These are phyloP conservation scores for Arctocebus calabarensis DNA, from an alignment of 2,797 vertebrate genomes.

Conservation along the genomic window DNA sequence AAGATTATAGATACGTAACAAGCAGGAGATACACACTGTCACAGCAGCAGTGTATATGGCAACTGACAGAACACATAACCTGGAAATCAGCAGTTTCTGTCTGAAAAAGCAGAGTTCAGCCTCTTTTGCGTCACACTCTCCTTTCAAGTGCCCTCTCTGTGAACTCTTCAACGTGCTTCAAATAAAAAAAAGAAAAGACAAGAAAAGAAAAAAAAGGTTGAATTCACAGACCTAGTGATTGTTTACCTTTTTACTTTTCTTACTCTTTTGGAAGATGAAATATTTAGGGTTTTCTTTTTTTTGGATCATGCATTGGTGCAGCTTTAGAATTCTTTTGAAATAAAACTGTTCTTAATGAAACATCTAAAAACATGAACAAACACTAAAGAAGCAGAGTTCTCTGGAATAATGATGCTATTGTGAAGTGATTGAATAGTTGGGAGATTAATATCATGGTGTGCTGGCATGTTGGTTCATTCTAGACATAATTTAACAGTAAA, in stretches of 20 bases:
- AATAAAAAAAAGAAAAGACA: not conserved
- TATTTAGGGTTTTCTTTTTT: slow-evolving; percentile 60
- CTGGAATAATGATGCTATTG: slow-evolving; percentile 83
- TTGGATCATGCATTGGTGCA: slow-evolving; percentile 42
- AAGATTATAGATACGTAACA: slow-evolving; percentile 30
- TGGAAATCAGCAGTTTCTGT: slow-evolving; percentile 72
- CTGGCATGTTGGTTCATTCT: slow-evolving; percentile 79
- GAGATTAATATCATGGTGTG: slow-evolving; percentile 82
- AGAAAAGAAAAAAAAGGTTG: slow-evolving; percentile 49
- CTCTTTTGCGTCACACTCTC: slow-evolving; percentile 33
- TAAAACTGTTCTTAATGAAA: slow-evolving; percentile 81
- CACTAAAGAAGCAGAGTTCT: slow-evolving; percentile 59
- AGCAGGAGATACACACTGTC: not conserved
- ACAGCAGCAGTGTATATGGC: not conserved
- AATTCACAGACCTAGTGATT: slow-evolving; percentile 71
- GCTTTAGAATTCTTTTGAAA: slow-evolving; percentile 76
- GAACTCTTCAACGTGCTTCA: slow-evolving; percentile 82
- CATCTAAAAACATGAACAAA: slow-evolving; percentile 80
- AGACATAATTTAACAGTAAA: slow-evolving; percentile 82
- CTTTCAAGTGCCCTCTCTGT: slow-evolving; percentile 77
- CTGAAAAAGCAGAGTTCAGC: slow-evolving; percentile 62
- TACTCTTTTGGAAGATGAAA: slow-evolving; percentile 67
- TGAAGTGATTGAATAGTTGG: slow-evolving; percentile 83
- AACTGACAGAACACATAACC: slow-evolving; percentile 43
- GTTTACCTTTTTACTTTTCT: slow-evolving; percentile 61